Conservation (phyloP, 1,140 invertebrate species). For the Steinernema khuongi region DNA sequence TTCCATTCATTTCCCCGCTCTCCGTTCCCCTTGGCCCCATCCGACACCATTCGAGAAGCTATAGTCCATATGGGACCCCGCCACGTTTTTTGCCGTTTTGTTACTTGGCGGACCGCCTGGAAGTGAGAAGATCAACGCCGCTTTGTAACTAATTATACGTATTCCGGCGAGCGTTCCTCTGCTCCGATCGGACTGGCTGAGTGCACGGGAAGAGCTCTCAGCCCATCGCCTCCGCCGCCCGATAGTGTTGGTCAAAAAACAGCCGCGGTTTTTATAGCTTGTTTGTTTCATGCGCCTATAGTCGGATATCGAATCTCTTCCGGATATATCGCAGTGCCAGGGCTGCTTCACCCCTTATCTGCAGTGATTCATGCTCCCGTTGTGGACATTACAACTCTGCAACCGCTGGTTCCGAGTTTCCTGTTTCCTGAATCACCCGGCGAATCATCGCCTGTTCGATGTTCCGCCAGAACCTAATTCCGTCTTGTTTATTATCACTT, state of each 20-base stretch:
- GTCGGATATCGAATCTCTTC: neutral
- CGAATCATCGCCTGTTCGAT: too few species aligned
- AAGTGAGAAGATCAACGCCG: neutral
- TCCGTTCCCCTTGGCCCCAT: neutral
- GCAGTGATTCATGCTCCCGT: neutral
- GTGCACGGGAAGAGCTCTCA: neutral
- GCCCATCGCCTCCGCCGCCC: neutral
- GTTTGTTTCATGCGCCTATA: slow-evolving; percentile 5
- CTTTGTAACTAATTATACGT: neutral
- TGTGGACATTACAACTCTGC: neutral
- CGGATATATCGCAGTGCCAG: too few species aligned
- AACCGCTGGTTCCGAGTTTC: neutral
- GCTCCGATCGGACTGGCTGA: too few species aligned
- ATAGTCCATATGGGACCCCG: neutral
- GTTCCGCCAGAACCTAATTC: neutral
- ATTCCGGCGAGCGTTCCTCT: neutral
- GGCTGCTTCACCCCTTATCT: neutral
- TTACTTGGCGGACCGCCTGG: neutral
- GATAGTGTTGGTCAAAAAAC: slow-evolving; percentile 10
- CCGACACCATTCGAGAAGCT: neutral
- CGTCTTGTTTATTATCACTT: neutral
- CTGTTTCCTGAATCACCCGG: neutral
- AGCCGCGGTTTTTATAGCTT: slow-evolving; percentile 12
- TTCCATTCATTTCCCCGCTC: neutral
- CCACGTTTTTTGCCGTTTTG: neutral